phyloP scores from a whole-genome alignment of 1,140 invertebrate genomes.

The Hesperophylax magnus region DNA sequence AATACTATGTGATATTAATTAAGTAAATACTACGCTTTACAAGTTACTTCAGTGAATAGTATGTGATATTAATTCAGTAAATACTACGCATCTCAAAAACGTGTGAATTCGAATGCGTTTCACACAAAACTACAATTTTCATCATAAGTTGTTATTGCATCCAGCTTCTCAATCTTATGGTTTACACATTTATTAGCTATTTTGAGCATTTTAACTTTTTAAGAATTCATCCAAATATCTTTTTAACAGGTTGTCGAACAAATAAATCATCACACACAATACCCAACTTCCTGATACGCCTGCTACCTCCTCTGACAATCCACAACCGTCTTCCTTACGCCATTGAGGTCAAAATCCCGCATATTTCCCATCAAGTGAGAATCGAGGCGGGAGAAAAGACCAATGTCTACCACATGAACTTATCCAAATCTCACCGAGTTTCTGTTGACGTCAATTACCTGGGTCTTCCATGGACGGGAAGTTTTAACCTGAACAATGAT shows the following conservation, averaged over 20 bases:
- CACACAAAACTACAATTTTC: no score
- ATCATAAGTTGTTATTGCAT: no score
- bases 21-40: no score
- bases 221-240: background rate
- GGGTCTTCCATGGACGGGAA: slow-evolving; percentile 79
- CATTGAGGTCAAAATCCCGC: slow-evolving; percentile 72
- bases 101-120: no score
- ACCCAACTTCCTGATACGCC: slow-evolving; percentile 81
- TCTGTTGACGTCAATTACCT: slow-evolving; percentile 79
- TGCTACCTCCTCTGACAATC: slow-evolving; percentile 81
- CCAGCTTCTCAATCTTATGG: no score
- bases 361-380: slow-evolving; percentile 70
- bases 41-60: no score
- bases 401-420: slow-evolving; percentile 77
- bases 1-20: no score
- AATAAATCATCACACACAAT: slow-evolving; percentile 70
- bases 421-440: slow-evolving; percentile 73
- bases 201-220: no score
- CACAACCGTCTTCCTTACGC: slow-evolving; percentile 85
- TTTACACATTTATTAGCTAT: no score
- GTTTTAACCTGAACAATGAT: slow-evolving; percentile 78
- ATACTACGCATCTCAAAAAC: no score
- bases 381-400: slow-evolving; percentile 81
- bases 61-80: no score
- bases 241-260: slow-evolving; percentile 59